These are phyloP conservation scores for Notodromas monacha DNA, from an alignment of 2,888 invertebrate species.

Conservation along the genomic window DNA sequence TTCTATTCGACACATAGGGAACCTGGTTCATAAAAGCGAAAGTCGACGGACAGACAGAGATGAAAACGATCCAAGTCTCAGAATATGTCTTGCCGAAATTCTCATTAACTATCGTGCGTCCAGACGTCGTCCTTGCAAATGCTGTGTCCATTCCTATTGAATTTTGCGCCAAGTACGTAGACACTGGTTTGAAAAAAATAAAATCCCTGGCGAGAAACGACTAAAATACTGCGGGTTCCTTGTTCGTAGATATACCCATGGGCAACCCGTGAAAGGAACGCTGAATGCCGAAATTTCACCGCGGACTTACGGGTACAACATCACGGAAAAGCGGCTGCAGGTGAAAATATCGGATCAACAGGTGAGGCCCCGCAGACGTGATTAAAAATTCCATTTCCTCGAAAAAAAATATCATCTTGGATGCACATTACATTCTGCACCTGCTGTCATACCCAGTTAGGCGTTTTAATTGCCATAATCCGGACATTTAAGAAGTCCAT, in stretches of 20 bases:
- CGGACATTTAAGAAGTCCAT: too few relatives aligned
- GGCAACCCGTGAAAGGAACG: constrained; percentile 24
- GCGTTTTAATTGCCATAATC: too few relatives aligned
- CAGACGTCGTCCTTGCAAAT: constrained; percentile 17
- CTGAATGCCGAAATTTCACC: constrained; percentile 13
- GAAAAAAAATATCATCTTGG: too few relatives aligned
- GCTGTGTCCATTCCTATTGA: constrained; percentile 18
- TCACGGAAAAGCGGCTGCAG: too few relatives aligned
- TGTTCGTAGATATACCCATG: constrained; percentile 24
- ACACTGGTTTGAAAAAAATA: neutral
- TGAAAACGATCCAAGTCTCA: constrained; percentile 19
- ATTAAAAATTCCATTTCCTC: too few relatives aligned
- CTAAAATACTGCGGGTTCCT: neutral
- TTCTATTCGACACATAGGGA: too few relatives aligned
- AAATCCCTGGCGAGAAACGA: too few relatives aligned
- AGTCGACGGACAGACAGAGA: constrained; percentile 12
- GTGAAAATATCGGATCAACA: too few relatives aligned
- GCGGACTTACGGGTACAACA: constrained; percentile 10
- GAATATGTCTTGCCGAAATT: constrained; percentile 26
- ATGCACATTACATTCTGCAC: too few relatives aligned
- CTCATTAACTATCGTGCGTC: constrained; percentile 22
- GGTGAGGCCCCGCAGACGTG: too few relatives aligned
- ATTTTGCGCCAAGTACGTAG: constrained; percentile 23
- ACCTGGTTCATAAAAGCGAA: constrained; percentile 21
- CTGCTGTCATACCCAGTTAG: too few relatives aligned